Conservation (phyloP, 2,888 invertebrate species). For the Plemyria rubiginata region DNA sequence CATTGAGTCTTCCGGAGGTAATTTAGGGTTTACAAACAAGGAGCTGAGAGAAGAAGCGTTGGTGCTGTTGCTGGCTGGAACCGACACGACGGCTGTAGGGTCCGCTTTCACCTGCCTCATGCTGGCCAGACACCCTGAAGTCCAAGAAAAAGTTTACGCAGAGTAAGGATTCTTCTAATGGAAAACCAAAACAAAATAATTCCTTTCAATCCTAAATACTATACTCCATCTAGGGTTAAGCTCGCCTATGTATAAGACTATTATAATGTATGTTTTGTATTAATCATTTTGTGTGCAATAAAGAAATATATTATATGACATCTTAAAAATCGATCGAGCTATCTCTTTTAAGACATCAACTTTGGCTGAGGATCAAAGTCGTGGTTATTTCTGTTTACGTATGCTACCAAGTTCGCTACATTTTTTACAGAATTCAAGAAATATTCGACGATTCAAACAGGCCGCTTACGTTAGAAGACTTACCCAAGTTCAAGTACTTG, state of each 20-base stretch:
- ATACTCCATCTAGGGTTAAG: too few relatives aligned
- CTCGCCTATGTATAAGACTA: too few relatives aligned
- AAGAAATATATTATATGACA: too few relatives aligned
- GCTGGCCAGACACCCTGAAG: conserved; percentile 51
- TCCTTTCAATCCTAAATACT: too few relatives aligned
- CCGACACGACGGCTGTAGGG: conserved; percentile 61
- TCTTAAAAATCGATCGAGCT: too few relatives aligned
- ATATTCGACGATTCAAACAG: conserved; percentile 45
- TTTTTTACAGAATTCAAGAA: conserved; percentile 43
- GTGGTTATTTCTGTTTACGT: neutral
- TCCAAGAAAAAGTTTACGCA: conserved; percentile 54
- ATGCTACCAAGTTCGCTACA: neutral
- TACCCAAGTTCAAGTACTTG: conserved; percentile 45
- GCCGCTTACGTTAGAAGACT: conserved; percentile 39
- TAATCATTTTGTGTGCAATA: too few relatives aligned
- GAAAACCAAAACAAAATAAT: too few relatives aligned
- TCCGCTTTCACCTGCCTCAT: conserved; percentile 50
- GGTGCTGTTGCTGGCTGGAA: conserved; percentile 58
- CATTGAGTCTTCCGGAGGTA: conserved; percentile 47
- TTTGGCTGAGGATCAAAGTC: too few relatives aligned
- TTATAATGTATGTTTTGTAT: too few relatives aligned
- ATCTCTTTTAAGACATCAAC: too few relatives aligned
- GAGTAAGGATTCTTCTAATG: too few relatives aligned
- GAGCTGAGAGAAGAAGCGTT: conserved; percentile 59
- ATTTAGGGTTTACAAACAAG: conserved; percentile 46